Conservation (phyloP, 2,113 vertebrate species). For the Glaucomys volans region DNA sequence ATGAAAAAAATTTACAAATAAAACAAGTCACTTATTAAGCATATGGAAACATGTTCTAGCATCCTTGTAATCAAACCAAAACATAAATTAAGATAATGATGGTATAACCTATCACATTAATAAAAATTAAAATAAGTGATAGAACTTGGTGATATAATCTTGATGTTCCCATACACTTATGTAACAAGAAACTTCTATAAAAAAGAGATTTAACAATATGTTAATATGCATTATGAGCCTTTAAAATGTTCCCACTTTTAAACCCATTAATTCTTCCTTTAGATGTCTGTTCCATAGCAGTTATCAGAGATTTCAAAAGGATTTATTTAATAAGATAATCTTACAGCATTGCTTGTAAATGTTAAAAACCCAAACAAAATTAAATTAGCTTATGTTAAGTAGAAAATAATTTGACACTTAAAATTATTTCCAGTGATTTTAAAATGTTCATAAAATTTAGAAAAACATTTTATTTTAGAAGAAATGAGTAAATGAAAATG, state of each 20-base stretch:
- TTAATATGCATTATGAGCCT: not conserved
- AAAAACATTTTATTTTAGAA: not conserved
- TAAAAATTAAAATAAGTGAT: not conserved
- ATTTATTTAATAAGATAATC: not conserved
- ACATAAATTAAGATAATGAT: conserved; percentile 3
- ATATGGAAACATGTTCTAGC: not conserved
- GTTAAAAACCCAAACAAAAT: not conserved
- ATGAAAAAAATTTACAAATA: conserved; percentile 5
- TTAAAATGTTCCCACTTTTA: not conserved
- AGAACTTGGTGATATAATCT: not conserved
- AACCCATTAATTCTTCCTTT: not conserved
- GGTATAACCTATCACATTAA: conserved; percentile 15
- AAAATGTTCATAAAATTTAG: not conserved
- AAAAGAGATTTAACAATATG: not conserved
- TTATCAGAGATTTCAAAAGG: not conserved
- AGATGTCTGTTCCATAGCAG: not conserved
- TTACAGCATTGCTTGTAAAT: not conserved
- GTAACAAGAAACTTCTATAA: not conserved
- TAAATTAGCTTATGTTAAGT: not conserved
- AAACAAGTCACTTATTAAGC: conserved; percentile 27
- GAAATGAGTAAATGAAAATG: not conserved
- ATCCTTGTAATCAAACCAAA: not conserved
- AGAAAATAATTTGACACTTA: not conserved
- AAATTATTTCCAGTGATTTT: not conserved
- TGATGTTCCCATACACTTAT: not conserved